These are phyloP conservation scores for Eumaeus atala DNA, from an alignment of 1,140 invertebrate species.

Conservation along the genomic window DNA sequence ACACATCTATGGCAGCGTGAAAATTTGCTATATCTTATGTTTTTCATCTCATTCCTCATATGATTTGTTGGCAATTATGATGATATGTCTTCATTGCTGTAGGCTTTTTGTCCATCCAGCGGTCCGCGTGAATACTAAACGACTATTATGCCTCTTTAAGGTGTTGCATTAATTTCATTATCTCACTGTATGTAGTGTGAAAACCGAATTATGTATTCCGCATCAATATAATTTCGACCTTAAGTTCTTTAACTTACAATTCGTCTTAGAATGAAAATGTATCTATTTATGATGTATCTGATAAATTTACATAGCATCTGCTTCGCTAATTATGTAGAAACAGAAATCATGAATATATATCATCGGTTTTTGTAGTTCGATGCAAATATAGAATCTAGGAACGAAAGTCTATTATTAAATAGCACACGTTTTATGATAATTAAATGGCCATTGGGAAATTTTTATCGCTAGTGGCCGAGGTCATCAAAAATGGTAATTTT, in stretches of 20 bases:
- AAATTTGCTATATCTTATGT: conserved; percentile 6
- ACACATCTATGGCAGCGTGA: not conserved
- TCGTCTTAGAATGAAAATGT: not conserved
- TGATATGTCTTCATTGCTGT: conserved; percentile 8
- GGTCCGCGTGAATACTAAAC: conserved; percentile 2
- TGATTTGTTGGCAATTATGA: conserved; percentile 10
- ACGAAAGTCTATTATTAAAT: conserved; percentile 8
- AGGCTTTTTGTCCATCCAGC: not conserved
- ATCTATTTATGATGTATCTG: conserved; percentile 10
- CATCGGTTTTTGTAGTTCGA: conserved; percentile 2
- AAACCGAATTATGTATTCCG: conserved; percentile 4
- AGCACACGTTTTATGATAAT: conserved; percentile 11
- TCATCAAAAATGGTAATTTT: conserved; percentile 5
- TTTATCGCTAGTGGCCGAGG: not conserved
- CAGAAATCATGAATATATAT: conserved; percentile 11
- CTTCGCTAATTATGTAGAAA: conserved; percentile 7
- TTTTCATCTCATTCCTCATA: conserved; percentile 10
- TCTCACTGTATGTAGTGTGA: conserved; percentile 9
- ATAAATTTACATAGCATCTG: conserved; percentile 10
- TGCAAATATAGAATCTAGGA: conserved; percentile 9
- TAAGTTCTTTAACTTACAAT: not conserved
- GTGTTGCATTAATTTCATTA: conserved; percentile 11
- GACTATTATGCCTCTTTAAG: conserved; percentile 6
- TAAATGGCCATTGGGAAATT: not conserved
- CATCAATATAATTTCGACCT: not conserved